Percentiles rank a stretch among this genome's conserved stretches.
These are phyloP conservation scores for Dendroctonus valens DNA, from an alignment of 1,140 invertebrate genomes.

Conservation along the genomic window DNA sequence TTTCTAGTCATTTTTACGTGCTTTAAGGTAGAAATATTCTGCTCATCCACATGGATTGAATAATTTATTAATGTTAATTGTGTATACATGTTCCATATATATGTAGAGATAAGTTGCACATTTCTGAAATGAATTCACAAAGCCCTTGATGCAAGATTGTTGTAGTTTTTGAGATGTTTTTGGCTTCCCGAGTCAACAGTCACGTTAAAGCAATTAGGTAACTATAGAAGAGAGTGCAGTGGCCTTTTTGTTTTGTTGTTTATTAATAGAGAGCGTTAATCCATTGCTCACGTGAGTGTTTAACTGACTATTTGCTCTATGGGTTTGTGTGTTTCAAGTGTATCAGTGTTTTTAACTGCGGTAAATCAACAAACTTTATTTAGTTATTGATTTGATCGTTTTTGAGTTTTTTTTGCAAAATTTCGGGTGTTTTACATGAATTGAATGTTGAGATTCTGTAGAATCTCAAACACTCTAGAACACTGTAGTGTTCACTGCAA, in stretches of 20 bases:
- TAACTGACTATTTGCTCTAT: no score
- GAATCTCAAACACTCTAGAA: no score
- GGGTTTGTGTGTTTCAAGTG: no score
- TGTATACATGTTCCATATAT: background rate
- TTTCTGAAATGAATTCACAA: background rate
- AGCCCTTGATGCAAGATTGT: constrained; percentile 23
- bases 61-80: constrained; percentile 22
- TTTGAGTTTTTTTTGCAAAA: no score
- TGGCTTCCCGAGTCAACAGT: constrained; percentile 39
- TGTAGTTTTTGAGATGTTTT: constrained; percentile 32
- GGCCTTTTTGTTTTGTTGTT: constrained; percentile 37
- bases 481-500: no score
- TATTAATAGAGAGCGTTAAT: constrained; percentile 40
- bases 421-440: no score
- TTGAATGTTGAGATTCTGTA: no score
- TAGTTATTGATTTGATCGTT: no score
- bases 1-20: constrained; percentile 35
- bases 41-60: constrained; percentile 30
- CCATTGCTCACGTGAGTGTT: constrained; percentile 49
- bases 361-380: no score
- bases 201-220: constrained; percentile 48
- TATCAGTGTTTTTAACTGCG: no score
- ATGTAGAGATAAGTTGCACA: background rate
- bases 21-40: constrained; percentile 38
- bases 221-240: constrained; percentile 39